A percentile compares a stretch with the other conserved stretches of the same genome.
Evolutionary conservation across 2,797 vertebrate species (phyloP).

Genomic region (Todus mexicanus): DNA sequence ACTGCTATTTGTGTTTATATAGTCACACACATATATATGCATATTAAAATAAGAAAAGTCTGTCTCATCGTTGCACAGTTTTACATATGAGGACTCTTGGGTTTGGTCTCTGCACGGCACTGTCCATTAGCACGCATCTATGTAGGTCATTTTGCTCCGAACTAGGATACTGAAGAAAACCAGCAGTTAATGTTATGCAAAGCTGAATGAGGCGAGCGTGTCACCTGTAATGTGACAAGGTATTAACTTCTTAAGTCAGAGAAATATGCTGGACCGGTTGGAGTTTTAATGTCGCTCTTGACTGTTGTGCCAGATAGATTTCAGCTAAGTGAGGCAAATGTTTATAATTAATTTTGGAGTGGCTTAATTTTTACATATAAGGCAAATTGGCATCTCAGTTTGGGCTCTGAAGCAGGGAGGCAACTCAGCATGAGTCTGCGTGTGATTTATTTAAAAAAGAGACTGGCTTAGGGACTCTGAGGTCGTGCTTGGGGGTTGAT

Average conservation of each 20-base stretch:
- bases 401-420: background rate
- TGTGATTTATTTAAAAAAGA: background rate
- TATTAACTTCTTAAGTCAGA: background rate
- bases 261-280: background rate
- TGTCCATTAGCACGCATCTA: background rate
- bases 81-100: background rate
- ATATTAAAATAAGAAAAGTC: background rate
- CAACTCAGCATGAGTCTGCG: background rate
- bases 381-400: background rate
- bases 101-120: background rate
- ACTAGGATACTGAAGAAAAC: background rate
- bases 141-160: background rate
- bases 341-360: background rate
- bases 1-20: rapidly evolving
- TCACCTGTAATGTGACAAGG: constrained; percentile 20
- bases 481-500: background rate
- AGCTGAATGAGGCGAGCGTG: background rate
- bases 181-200: background rate
- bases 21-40: background rate
- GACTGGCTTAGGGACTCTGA: background rate
- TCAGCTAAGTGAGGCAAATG: background rate
- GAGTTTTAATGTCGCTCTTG: background rate
- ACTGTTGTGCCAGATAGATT: background rate
- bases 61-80: background rate
- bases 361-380: background rate